Conservation (phyloP, 2,113 vertebrate species). For the Amphiprion ocellaris region DNA sequence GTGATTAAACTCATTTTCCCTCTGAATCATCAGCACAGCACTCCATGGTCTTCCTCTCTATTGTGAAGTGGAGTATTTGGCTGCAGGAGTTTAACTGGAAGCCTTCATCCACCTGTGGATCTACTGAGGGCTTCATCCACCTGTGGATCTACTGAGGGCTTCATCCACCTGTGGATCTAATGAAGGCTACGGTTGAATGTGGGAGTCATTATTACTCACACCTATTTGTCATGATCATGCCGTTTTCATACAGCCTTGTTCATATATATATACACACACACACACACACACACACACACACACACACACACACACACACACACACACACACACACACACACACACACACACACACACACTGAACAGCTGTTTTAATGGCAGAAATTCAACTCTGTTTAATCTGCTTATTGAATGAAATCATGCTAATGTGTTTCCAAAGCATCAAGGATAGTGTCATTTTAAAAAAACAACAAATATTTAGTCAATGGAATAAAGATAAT, state of each 20-base stretch:
- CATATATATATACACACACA: no score
- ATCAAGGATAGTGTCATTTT: no score
- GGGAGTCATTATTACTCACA: constrained; percentile 51
- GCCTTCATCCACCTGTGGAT: constrained; percentile 2
- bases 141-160: not conserved
- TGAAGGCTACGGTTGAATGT: constrained; percentile 29
- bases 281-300: not conserved
- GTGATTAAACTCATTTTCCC: constrained; percentile 18
- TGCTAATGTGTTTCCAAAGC: no score
- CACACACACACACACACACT: not conserved
- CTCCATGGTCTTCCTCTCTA: no score
- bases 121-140: constrained; percentile 1
- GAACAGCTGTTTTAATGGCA: not conserved
- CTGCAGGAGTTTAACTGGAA: constrained; percentile 45
- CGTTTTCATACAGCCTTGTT: constrained; percentile 8
- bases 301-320: not conserved
- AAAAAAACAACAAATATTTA: no score
- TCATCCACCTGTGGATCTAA: not conserved
- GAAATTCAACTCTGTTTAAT: not conserved
- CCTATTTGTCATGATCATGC: constrained; percentile 27
- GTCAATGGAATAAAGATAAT: no score
- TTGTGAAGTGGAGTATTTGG: constrained; percentile 16
- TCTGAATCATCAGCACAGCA: constrained; percentile 1
- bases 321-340: not conserved
- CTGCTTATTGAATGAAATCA: no score